Evolutionary conservation across 2,888 invertebrate genomes (phyloP).

Genomic region (Falcaria lacertinaria): DNA sequence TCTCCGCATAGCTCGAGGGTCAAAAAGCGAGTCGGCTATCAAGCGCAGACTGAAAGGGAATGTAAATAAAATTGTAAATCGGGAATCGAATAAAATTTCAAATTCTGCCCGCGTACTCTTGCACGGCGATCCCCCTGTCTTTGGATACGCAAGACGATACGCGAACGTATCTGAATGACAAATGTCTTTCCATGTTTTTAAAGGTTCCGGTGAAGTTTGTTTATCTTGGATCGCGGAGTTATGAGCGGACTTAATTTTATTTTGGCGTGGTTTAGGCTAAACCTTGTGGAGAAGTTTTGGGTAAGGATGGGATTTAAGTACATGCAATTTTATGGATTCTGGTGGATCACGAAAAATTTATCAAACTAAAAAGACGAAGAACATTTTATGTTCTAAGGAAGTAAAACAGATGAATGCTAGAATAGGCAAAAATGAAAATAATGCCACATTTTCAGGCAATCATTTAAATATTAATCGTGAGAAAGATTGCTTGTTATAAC

Average conservation of each 20-base stretch:
- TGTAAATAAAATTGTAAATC: conserved; percentile 47
- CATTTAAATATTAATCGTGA: no score
- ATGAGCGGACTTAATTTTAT: conserved; percentile 8
- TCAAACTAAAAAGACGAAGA: no score
- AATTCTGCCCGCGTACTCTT: conserved; percentile 36
- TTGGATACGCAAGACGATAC: conserved; percentile 35
- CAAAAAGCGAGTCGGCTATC: conserved; percentile 19
- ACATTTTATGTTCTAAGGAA: no score
- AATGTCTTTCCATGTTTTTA: conserved; percentile 55
- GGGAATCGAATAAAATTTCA: conserved; percentile 53
- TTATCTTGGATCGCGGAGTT: conserved; percentile 25
- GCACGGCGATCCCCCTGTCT: conserved; percentile 31
- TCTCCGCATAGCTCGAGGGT: background rate
- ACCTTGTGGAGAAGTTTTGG: no score
- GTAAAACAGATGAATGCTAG: no score
- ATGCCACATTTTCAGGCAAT: no score
- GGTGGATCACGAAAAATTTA: no score
- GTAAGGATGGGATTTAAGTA: no score
- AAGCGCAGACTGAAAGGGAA: conserved; percentile 13
- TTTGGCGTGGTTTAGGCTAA: background rate
- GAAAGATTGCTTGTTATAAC: no score
- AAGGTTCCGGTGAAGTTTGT: conserved; percentile 41
- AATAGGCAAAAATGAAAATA: no score
- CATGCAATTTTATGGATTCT: no score
- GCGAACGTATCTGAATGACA: conserved; percentile 49